These are phyloP conservation scores for Sinotaia quadrata DNA, from an alignment of 2,888 invertebrate genomes.

Conservation along the genomic window DNA sequence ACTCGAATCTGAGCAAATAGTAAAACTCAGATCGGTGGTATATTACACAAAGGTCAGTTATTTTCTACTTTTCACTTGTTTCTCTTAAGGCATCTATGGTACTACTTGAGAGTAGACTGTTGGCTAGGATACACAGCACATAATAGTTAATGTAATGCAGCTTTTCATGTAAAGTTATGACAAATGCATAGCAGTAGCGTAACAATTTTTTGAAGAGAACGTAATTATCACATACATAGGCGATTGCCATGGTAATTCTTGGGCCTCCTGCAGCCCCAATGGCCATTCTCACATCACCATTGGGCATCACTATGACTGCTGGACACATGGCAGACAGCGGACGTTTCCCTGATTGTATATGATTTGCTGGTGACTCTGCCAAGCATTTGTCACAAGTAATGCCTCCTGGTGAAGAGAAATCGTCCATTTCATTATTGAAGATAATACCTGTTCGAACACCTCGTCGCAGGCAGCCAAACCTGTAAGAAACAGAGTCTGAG, in stretches of 20 bases:
- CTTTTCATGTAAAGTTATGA: too few relatives aligned
- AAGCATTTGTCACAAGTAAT: constrained; percentile 69
- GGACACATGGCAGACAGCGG: constrained; percentile 95
- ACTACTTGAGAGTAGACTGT: too few relatives aligned
- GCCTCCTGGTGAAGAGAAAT: constrained; percentile 85
- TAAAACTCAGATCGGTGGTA: too few relatives aligned
- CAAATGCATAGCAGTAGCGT: too few relatives aligned
- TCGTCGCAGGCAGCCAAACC: constrained; percentile 83
- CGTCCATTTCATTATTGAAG: constrained; percentile 94
- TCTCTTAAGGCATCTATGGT: too few relatives aligned
- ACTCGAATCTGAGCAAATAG: too few relatives aligned
- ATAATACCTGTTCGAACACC: constrained; percentile 80
- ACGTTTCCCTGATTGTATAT: constrained; percentile 84
- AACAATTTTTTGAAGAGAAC: too few relatives aligned
- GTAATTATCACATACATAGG: constrained; percentile 67
- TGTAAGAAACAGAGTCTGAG: too few relatives aligned
- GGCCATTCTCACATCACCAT: constrained; percentile 79
- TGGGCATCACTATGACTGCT: constrained; percentile 81
- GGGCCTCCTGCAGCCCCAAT: constrained; percentile 93
- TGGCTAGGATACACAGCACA: too few relatives aligned
- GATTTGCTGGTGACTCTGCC: constrained; percentile 85
- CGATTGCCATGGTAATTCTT: constrained; percentile 87
- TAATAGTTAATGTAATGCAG: not conserved
- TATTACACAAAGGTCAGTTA: too few relatives aligned
- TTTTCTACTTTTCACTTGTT: too few relatives aligned